Conservation (phyloP, 2,797 vertebrate genomes). For the Halcyon chelicuti region DNA sequence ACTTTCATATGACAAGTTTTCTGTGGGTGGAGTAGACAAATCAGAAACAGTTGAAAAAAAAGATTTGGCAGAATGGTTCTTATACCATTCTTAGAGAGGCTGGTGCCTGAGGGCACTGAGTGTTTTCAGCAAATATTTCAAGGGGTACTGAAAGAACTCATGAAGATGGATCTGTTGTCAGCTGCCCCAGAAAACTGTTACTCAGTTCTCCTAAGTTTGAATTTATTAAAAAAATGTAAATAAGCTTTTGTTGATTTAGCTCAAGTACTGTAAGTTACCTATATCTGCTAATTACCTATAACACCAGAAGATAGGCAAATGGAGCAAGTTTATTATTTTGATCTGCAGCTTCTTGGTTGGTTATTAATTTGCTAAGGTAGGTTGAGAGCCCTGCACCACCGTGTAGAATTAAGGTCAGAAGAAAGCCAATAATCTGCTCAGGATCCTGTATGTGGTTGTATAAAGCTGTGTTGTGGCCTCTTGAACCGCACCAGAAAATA, state of each 20-base stretch:
- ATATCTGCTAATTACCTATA: not conserved
- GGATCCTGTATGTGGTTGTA: rapidly evolving
- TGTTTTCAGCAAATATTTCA: not conserved
- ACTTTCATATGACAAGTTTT: not conserved
- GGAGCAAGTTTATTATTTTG: not conserved
- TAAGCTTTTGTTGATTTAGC: not conserved
- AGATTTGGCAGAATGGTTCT: not conserved
- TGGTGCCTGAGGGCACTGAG: not conserved
- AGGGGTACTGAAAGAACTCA: not conserved
- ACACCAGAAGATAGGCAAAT: not conserved
- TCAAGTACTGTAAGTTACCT: not conserved
- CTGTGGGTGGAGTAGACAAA: not conserved
- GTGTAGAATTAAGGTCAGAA: not conserved
- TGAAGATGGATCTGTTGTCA: not conserved
- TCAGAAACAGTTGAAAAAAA: not conserved
- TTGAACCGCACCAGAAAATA: not conserved
- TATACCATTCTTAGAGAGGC: not conserved
- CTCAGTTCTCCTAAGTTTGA: not conserved
- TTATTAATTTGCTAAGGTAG: not conserved
- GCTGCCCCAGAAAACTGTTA: not conserved
- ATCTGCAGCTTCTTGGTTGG: not conserved
- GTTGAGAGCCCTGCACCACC: not conserved
- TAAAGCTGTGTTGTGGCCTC: not conserved
- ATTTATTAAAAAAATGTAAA: not conserved
- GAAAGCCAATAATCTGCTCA: not conserved